Conservation (phyloP, 1,140 invertebrate genomes). For the Eurytemora carolleeae region DNA sequence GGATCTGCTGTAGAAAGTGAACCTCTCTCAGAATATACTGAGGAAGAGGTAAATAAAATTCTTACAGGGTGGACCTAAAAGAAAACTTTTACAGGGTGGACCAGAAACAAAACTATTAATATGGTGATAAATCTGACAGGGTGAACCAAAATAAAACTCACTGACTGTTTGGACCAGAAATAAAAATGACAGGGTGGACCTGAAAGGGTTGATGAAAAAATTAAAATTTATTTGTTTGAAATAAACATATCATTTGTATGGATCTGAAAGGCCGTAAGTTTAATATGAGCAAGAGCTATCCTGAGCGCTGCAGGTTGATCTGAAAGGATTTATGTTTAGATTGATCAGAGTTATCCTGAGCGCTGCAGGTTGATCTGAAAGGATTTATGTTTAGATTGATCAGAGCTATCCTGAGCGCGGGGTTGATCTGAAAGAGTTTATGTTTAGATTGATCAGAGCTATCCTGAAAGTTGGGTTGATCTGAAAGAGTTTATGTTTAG, state of each 20-base stretch:
- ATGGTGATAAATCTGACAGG: neutral
- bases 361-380: neutral
- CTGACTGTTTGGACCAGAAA: neutral
- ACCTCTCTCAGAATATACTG: slow-evolving; percentile 3
- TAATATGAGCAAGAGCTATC: neutral
- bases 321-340: neutral
- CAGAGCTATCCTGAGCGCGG: neutral
- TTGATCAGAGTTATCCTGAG: neutral
- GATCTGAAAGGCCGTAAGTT: too few relatives aligned
- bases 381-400: neutral
- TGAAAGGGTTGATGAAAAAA: too few relatives aligned
- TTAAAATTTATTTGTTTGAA: too few relatives aligned
- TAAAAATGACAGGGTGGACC: too few relatives aligned
- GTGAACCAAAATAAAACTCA: neutral
- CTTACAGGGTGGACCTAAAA: neutral
- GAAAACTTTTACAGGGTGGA: slow-evolving; percentile 53
- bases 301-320: neutral
- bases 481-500: too few relatives aligned
- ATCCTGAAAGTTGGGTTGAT: too few relatives aligned
- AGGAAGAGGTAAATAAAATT: slow-evolving; percentile 5
- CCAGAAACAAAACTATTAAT: slow-evolving; percentile 62
- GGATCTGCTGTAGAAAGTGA: slow-evolving; percentile 23
- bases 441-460: neutral
- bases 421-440: neutral
- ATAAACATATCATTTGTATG: too few relatives aligned